Evolutionary conservation across 2,113 vertebrate genomes (phyloP), one percentile per base, ranked within the genome.

Genomic region (Oreamnos americanus): DNA sequence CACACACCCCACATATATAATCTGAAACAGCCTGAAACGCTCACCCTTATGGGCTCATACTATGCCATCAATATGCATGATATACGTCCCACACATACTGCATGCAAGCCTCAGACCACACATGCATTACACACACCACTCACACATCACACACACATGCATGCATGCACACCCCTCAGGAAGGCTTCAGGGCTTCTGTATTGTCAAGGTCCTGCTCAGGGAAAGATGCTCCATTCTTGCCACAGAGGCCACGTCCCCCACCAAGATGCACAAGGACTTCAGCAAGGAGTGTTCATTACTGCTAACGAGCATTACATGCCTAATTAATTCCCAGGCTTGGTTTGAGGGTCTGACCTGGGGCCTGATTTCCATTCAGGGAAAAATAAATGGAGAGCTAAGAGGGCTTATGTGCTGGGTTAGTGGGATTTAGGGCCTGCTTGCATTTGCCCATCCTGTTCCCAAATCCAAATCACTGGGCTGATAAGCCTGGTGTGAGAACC

Each of bases 271-370:
- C 60, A 94, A 86, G 88, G 88, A 91, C 88, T 95, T 90, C 43
- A 16, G 95, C 1, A 1, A 82, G 82, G 71, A 92, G 81, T 19
- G 55, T 92, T 95, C 97, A 87, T 97, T 96, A 92, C 45, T 92
- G 96, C 90, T 90, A 96, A 98, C 13, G 96, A 97, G 96, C 97
- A 98, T 98, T 96, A 96, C 97, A 98, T 82, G 96, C 33, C 90
- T 98, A 98, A 98, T 98, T 98, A 98, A 98, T 95, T 98, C 98
- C 97, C 97, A 89, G 94, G 95, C 97, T 98, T 85, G 97, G 94
- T 90, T 94, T 97, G 97, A 98, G 98, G 97, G 95, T 58, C 85
- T 95, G 88, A 96, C 97, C 92, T 71, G 6, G 26, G 94, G 47
- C 60, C 96, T 84, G 82, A 94, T 90, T 95, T 95, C 86, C 96